phyloP scores from a whole-genome alignment of 2,888 invertebrate species.

The Glyphotaelius pellucidus region DNA sequence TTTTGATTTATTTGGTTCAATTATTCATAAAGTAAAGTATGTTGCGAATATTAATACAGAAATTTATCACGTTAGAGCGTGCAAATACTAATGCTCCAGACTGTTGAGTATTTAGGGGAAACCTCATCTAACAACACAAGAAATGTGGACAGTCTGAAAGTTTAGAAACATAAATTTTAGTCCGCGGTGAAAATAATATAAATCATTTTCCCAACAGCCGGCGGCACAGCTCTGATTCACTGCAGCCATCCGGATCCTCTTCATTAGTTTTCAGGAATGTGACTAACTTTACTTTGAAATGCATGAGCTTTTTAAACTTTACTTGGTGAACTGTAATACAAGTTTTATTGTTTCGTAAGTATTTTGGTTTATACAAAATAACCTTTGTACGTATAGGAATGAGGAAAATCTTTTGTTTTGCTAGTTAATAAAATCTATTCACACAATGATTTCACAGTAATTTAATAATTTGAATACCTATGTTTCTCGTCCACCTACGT shows the following conservation, averaged over 20 bases:
- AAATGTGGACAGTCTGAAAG: conserved; percentile 46
- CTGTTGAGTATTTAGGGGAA: conserved; percentile 3
- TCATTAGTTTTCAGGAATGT: conserved; percentile 29
- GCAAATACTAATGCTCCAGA: neutral
- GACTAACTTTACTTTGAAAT: conserved; percentile 13
- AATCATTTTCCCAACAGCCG: conserved; percentile 38
- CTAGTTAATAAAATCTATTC: too few relatives aligned
- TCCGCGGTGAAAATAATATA: conserved; percentile 40
- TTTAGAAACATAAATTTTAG: conserved; percentile 41
- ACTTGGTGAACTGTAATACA: neutral
- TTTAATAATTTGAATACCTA: neutral
- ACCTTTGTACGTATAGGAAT: neutral
- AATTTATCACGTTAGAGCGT: conserved; percentile 9
- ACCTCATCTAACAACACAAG: neutral
- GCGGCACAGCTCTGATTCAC: neutral
- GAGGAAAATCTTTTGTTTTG: too few relatives aligned
- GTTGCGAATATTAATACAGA: neutral
- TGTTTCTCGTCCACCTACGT: neutral
- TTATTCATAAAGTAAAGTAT: conserved; percentile 14
- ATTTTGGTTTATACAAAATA: neutral
- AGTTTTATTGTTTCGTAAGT: neutral
- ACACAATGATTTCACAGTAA: neutral
- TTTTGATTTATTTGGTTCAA: neutral
- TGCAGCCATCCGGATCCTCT: conserved; percentile 34
- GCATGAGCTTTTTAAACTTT: conserved; percentile 27